Evolutionary conservation across 2,797 vertebrate species (phyloP), one percentile per base, ranked within the genome.

Genomic region (Garrulus glandarius): DNA sequence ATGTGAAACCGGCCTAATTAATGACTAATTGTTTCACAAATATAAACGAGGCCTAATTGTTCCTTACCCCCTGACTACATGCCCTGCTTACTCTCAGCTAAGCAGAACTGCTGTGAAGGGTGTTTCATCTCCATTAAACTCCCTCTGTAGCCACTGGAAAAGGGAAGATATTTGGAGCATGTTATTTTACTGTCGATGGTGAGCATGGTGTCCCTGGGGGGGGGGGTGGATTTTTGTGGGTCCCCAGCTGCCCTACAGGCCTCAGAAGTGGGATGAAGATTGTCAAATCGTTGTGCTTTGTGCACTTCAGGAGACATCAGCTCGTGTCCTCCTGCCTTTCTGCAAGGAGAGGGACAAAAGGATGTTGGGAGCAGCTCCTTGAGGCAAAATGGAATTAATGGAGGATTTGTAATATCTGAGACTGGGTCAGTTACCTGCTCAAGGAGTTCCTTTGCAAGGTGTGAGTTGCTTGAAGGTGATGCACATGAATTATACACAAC

Each of bases 11-110:
- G 8, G 53, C 78, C 91, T 96, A 95, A 95, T 95, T 94, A 96
- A 91, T 95, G 93, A 84, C 89, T 97, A 95, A 96, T 97, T 84
- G 79, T 95, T 97, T 92, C 50, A 47, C 72, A 86, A 87, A 78
- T 86, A 55, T 6, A 72, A 89, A 92, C 6, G 78, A 39, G 56
- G 20, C 15, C 80, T 90, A 78, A 88, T 95, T 90, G 86, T 74
- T 81, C 55, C 49, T 68, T 68, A 18, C n/a, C 27, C 60, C 59
- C 46, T 57, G 75, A 87, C 60, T 74, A 3, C n/a, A 22, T 83
- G 75, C 49, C 68, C 78, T 79, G 68, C 78, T 95, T 59, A 6
- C 50, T 84, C 52, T 70, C 71, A 86, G 71, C 87, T 70, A 34
- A 59, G 63, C 68, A 64, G 80, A 39, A 27, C n/a, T 52, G 43